A percentile compares a stretch with the other conserved stretches of the same genome.
Conservation (phyloP, 1,140 invertebrate species). For the Drosophila jambulina region DNA sequence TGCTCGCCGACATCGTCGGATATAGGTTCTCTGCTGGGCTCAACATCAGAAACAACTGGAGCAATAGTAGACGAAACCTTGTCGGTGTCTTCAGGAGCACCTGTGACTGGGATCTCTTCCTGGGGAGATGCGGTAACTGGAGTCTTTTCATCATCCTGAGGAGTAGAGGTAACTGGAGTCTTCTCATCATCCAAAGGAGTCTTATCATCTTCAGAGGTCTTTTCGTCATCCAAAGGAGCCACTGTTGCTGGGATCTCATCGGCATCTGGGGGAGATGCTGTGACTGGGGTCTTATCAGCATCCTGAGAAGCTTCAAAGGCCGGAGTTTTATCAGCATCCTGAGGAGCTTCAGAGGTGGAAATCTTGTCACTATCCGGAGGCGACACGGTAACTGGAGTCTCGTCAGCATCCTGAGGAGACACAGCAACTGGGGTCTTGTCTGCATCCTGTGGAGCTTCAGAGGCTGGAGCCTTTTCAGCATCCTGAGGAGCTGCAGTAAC, state of each 20-base stretch:
- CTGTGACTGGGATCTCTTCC: slow-evolving; percentile 33
- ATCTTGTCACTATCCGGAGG: slow-evolving; percentile 41
- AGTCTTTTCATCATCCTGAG: slow-evolving; percentile 43
- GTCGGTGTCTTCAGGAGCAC: slow-evolving; percentile 33
- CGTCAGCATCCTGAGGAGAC: slow-evolving; percentile 51
- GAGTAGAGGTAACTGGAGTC: slow-evolving; percentile 21
- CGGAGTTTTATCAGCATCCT: slow-evolving; percentile 39
- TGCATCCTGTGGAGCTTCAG: slow-evolving; percentile 17
- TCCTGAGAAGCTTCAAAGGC: slow-evolving; percentile 10
- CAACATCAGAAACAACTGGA: slow-evolving; percentile 50
- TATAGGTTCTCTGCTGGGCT: slow-evolving; percentile 43
- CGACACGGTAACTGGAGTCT: slow-evolving; percentile 45
- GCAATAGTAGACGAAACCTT: slow-evolving; percentile 41
- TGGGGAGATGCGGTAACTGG: slow-evolving; percentile 31
- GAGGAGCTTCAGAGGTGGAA: slow-evolving; percentile 45
- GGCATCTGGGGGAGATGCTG: slow-evolving; percentile 27
- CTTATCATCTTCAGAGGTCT: slow-evolving; percentile 13
- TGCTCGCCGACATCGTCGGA: slow-evolving; percentile 52
- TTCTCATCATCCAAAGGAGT: slow-evolving; percentile 42
- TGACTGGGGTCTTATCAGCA: slow-evolving; percentile 28
- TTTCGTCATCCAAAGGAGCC: slow-evolving; percentile 29
- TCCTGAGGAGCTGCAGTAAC: slow-evolving; percentile 43
- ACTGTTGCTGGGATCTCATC: slow-evolving; percentile 44
- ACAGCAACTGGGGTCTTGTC: slow-evolving; percentile 37
- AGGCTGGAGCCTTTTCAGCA: slow-evolving; percentile 48